These are phyloP conservation scores for Bombus breviceps DNA, from an alignment of 1,140 invertebrate species.

Conservation along the genomic window DNA sequence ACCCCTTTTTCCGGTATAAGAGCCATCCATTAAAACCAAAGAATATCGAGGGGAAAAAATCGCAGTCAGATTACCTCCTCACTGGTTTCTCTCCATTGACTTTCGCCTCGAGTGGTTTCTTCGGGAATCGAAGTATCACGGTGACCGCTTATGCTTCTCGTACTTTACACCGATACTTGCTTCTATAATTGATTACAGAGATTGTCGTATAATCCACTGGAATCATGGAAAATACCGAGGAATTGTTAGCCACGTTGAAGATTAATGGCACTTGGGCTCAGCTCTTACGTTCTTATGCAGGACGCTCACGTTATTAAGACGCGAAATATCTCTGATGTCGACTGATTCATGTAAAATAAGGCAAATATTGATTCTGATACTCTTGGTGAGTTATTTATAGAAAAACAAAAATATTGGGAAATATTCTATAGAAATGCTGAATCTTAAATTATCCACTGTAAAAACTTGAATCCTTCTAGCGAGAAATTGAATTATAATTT, in stretches of 20 bases:
- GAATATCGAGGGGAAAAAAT: conserved; percentile 43
- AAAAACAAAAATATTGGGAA: background rate
- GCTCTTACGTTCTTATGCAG: background rate
- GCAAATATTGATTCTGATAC: background rate
- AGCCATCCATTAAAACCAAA: conserved; percentile 58
- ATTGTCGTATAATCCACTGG: background rate
- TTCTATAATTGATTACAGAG: conserved; percentile 7
- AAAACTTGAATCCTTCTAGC: too few species aligned
- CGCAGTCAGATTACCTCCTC: conserved; percentile 38
- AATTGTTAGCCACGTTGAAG: background rate
- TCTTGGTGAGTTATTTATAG: background rate
- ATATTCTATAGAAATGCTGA: background rate
- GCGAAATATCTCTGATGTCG: too few species aligned
- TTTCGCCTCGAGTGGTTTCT: conserved; percentile 23
- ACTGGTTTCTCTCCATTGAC: background rate
- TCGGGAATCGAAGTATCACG: conserved; percentile 5
- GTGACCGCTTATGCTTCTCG: background rate
- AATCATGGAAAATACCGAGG: background rate
- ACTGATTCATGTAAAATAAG: background rate
- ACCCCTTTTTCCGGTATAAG: conserved; percentile 38
- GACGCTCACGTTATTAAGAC: background rate
- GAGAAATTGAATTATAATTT: too few species aligned
- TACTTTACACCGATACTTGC: background rate
- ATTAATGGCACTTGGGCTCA: background rate
- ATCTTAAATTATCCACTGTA: background rate